A percentile compares a stretch with the other conserved stretches of the same genome.
Conservation (phyloP, 2,797 vertebrate species). For the Emydoidea blandingii region DNA sequence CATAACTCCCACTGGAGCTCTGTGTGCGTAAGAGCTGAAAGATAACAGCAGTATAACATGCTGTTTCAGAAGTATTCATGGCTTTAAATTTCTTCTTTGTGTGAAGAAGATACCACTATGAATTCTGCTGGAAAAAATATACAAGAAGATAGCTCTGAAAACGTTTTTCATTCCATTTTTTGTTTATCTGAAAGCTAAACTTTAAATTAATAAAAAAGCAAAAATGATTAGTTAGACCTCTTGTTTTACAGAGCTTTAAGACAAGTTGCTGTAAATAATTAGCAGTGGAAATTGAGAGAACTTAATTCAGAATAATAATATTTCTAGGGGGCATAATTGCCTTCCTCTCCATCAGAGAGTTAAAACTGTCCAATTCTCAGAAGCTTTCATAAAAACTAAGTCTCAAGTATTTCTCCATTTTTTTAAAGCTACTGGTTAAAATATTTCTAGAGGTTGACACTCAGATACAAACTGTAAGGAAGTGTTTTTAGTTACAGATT, state of each 20-base stretch:
- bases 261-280: slow-evolving; percentile 36
- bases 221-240: background rate
- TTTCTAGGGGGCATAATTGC: background rate
- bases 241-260: background rate
- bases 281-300: slow-evolving; percentile 36
- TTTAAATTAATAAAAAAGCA: slow-evolving; percentile 36
- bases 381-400: background rate
- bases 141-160: background rate
- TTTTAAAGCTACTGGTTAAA: background rate
- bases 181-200: slow-evolving; percentile 23
- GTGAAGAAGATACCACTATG: slow-evolving; percentile 27
- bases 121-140: slow-evolving; percentile 46
- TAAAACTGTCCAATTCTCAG: background rate
- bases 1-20: background rate
- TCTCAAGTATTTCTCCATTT: background rate
- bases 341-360: background rate
- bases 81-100: slow-evolving; percentile 4
- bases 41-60: slow-evolving; percentile 40
- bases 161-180: too few species aligned
- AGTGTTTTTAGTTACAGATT: background rate
- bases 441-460: background rate
- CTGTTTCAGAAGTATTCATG: slow-evolving; percentile 12
- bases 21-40: background rate
- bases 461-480: background rate
- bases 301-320: slow-evolving; percentile 5